Evolutionary conservation across 2,888 invertebrate genomes (phyloP).

Genomic region (Tachina grossa): DNA sequence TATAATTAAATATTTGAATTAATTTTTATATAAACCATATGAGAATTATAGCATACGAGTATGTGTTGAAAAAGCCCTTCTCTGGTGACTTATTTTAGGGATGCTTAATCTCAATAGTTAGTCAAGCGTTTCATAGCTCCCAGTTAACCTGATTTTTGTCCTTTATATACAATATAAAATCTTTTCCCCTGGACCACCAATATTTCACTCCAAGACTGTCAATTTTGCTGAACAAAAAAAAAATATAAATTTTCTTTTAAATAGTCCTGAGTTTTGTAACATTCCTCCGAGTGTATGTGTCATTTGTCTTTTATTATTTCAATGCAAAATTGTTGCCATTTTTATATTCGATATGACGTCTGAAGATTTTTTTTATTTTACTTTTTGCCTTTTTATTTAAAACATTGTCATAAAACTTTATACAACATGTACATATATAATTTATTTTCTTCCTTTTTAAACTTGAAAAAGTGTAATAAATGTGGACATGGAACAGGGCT

Average conservation of each 20-base stretch:
- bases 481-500: neutral
- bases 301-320: neutral
- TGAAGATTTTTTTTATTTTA: neutral
- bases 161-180: no score
- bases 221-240: neutral
- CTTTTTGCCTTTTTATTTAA: neutral
- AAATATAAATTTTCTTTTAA: neutral
- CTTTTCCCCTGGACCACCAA: no score
- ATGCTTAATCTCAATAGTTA: no score
- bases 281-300: neutral
- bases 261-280: neutral
- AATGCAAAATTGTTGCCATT: neutral
- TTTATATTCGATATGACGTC: slow-evolving; percentile 40
- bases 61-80: no score
- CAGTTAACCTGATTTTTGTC: no score
- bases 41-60: no score
- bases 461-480: neutral
- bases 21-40: no score
- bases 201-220: no score
- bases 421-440: neutral
- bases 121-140: no score
- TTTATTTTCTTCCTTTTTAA: no score
- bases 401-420: neutral
- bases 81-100: no score
- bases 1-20: no score